Evolutionary conservation across 2,888 invertebrate species (phyloP), one percentile per base, ranked within the genome.

Genomic region (Theretra japonica): DNA sequence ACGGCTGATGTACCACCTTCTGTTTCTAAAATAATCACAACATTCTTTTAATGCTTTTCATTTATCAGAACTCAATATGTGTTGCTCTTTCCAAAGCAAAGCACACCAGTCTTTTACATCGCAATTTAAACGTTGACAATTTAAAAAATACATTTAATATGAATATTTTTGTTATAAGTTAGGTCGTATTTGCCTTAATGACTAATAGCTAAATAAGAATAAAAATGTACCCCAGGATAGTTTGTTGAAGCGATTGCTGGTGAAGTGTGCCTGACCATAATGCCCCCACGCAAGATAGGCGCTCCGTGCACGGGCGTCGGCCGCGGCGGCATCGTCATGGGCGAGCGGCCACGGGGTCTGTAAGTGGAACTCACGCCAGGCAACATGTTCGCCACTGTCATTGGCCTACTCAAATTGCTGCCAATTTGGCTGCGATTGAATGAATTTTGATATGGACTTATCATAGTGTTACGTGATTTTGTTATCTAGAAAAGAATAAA

Each of bases 1-100:
- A 98, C 25, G 98, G 98, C 87, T 98, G 97, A 74, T 96, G 89
- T 65, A 80, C 73, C 5, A 87, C 76, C 77, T 90, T 93, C 33
- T 85, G 74, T 68, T 88, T 87, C 93, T 91, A 83, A 48, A 86
- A 87, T 48, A 69, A n/a, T 4, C 3, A 3, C 21, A 19, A 70
- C 53, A 25, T 41, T 23, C 33, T 28, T 19, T 23, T 48, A 68
- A 23, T 28, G 41, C 62, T 62, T 57, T 33, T 62, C 41, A 41
- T 41, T 41, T 41, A 3, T 41, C 15, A 41, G 2, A 15, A 41
- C 0, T 41, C 15, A 41, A 11, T 11, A 3, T 41, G 11, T 15
- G 15, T 41, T 41, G 41, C 41, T 11, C 11, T 4, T 41, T 15
- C 15, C 28, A 28, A 28, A 28, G 28, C 5, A 28, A n/a, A 0